phyloP scores from a whole-genome alignment of 2,888 invertebrate genomes.

The Pandemis corylana region DNA sequence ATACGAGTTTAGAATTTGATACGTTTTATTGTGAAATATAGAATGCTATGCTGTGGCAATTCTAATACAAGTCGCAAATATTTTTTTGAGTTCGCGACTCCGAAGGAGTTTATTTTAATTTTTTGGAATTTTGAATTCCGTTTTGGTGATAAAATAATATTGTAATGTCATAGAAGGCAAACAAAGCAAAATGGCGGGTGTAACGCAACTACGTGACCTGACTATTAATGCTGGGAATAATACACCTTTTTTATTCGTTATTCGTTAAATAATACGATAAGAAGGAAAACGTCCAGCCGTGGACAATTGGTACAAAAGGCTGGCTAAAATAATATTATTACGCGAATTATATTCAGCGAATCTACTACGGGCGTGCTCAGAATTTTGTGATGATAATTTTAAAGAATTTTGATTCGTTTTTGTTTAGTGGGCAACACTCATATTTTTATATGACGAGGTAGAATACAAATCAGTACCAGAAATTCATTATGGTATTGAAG shows the following conservation, averaged over 20 bases:
- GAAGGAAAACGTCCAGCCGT: slow-evolving; percentile 47
- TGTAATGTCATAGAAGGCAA: slow-evolving; percentile 25
- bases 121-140: not conserved
- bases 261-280: slow-evolving; percentile 50
- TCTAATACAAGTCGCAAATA: not conserved
- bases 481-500: not conserved
- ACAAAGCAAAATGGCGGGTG: slow-evolving; percentile 33
- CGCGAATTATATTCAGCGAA: slow-evolving; percentile 49
- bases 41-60: not conserved
- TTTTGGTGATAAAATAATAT: not conserved
- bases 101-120: not conserved
- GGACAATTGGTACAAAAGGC: slow-evolving; percentile 50
- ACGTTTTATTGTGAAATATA: slow-evolving; percentile 12
- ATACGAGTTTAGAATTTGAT: slow-evolving; percentile 16
- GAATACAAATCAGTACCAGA: not conserved
- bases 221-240: slow-evolving; percentile 50
- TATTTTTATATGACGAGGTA: not conserved
- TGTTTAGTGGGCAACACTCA: not conserved
- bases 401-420: slow-evolving; percentile 1
- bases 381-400: slow-evolving; percentile 30
- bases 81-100: not conserved
- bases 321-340: slow-evolving; percentile 53
- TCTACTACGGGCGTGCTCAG: slow-evolving; percentile 37
- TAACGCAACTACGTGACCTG: slow-evolving; percentile 45
- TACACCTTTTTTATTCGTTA: slow-evolving; percentile 47